phyloP scores from a whole-genome alignment of 64 coral and sea anemone species.

The Montipora foliosa region DNA sequence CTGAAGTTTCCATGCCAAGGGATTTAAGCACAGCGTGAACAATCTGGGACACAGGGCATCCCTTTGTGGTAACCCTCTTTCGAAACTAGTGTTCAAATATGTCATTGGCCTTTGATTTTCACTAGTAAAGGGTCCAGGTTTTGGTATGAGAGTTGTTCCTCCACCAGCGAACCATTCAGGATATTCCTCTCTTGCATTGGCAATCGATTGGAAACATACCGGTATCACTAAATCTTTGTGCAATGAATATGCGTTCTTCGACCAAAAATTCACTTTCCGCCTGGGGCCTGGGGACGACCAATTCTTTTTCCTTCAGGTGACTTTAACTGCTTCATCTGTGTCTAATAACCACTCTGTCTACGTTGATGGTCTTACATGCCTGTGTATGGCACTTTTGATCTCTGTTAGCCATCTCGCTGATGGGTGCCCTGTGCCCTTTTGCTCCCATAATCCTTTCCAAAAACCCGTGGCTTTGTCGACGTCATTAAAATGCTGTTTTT shows the following conservation, averaged over 20 bases:
- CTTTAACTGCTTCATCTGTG: neutral
- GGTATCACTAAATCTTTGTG: neutral
- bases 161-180: constrained; percentile 22
- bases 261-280: neutral
- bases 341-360: too few species aligned
- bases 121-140: constrained; percentile 15
- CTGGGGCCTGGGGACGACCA: neutral
- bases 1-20: neutral
- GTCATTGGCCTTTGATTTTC: neutral
- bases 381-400: too few species aligned
- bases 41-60: neutral
- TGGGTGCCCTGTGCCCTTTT: neutral
- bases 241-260: neutral
- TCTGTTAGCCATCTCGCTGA: neutral
- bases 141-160: constrained; percentile 33
- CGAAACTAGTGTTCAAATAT: neutral
- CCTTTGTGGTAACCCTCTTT: neutral
- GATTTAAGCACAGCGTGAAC: neutral
- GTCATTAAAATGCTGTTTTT: neutral
- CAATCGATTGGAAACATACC: constrained; percentile 7
- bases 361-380: too few species aligned
- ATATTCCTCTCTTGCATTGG: constrained; percentile 6
- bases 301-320: too few species aligned
- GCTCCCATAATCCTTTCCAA: constrained; percentile 27
- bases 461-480: neutral